Conservation (phyloP, 2,888 invertebrate genomes). For the Drosophila pegasa region DNA sequence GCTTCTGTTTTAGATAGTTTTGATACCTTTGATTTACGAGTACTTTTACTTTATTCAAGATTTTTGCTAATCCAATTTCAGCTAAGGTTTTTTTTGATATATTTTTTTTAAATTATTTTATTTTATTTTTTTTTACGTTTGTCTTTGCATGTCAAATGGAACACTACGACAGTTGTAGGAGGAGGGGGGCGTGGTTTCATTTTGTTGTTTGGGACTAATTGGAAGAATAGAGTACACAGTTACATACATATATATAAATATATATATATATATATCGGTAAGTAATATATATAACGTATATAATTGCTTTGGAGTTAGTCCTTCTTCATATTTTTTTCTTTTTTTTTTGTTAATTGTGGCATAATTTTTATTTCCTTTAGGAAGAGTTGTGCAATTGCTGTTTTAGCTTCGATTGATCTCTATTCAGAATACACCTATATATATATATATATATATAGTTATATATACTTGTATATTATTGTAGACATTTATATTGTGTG, state of each 20-base stretch:
- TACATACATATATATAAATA: slow-evolving; percentile 39
- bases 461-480: slow-evolving; percentile 59
- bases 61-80: slow-evolving; percentile 74
- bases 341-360: slow-evolving; percentile 66
- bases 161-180: slow-evolving; percentile 62
- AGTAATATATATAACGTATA: slow-evolving; percentile 46
- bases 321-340: slow-evolving; percentile 22
- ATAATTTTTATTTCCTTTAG: slow-evolving; percentile 77
- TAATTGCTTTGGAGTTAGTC: slow-evolving; percentile 77
- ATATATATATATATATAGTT: slow-evolving; percentile 38
- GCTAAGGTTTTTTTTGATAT: slow-evolving; percentile 66
- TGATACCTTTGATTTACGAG: slow-evolving; percentile 49
- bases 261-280: slow-evolving; percentile 12
- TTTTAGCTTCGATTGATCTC: slow-evolving; percentile 58
- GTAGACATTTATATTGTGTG: slow-evolving; percentile 69
- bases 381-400: slow-evolving; percentile 79
- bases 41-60: slow-evolving; percentile 36
- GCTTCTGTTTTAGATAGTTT: slow-evolving; percentile 48
- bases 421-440: slow-evolving; percentile 31
- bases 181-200: slow-evolving; percentile 17
- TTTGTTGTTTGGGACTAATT: slow-evolving; percentile 48
- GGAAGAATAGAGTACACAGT: slow-evolving; percentile 69
- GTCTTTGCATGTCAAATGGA: slow-evolving; percentile 43
- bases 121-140: slow-evolving; percentile 14
- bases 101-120: slow-evolving; percentile 4